Conservation (phyloP, 1,140 invertebrate species). For the Halesus radiatus region DNA sequence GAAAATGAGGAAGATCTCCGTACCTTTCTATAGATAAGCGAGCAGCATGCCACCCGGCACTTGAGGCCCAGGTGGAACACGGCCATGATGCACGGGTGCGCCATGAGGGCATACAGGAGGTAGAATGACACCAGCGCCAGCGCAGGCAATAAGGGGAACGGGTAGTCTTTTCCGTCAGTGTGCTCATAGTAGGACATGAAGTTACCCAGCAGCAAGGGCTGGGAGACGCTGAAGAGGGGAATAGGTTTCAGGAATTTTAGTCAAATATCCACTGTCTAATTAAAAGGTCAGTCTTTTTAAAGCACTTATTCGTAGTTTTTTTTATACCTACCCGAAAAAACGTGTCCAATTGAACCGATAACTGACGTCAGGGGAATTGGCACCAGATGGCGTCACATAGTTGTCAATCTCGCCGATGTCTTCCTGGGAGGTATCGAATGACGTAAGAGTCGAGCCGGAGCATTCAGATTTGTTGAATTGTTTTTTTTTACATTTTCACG, state of each 20-base stretch:
- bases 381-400: too few species aligned
- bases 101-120: slow-evolving; percentile 66
- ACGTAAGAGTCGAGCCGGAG: too few species aligned
- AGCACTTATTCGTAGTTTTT: too few species aligned
- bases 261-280: neutral
- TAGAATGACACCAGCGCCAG: slow-evolving; percentile 62
- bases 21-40: slow-evolving; percentile 62
- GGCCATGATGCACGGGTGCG: slow-evolving; percentile 76
- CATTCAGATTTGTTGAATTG: too few species aligned
- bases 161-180: neutral
- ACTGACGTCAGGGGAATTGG: too few species aligned
- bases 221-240: slow-evolving; percentile 34
- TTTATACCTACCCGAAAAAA: too few species aligned
- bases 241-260: neutral
- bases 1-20: neutral
- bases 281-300: neutral
- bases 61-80: slow-evolving; percentile 67
- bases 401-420: too few species aligned
- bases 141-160: neutral
- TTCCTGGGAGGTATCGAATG: too few species aligned
- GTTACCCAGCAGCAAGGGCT: slow-evolving; percentile 27
- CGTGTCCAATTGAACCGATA: too few species aligned
- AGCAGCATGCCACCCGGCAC: slow-evolving; percentile 60
- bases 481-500: too few species aligned
- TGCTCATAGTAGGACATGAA: slow-evolving; percentile 21